phyloP scores from a whole-genome alignment of 2,888 invertebrate species.

The Carpatolechia fugitivella region DNA sequence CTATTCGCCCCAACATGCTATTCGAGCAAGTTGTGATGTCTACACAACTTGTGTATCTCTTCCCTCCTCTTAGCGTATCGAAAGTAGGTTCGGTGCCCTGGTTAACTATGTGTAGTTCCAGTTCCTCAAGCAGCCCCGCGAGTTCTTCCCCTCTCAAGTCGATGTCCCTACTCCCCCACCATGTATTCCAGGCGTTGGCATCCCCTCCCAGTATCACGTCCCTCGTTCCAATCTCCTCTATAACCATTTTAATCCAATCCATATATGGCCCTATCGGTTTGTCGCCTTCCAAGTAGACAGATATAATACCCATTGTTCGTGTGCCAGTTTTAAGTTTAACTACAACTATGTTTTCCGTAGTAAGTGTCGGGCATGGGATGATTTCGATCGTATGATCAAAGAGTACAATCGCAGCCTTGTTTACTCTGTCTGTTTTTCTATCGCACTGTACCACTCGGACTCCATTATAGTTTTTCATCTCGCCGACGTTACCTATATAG shows the following conservation, averaged over 20 bases:
- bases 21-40: slow-evolving; percentile 7
- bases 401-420: slow-evolving; percentile 13
- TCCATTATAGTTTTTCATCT: slow-evolving; percentile 3
- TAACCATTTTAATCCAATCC: neutral
- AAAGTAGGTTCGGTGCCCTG: slow-evolving; percentile 18
- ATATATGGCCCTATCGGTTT: neutral
- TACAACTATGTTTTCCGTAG: slow-evolving; percentile 8
- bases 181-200: slow-evolving; percentile 7
- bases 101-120: slow-evolving; percentile 12
- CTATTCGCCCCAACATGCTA: slow-evolving; percentile 7
- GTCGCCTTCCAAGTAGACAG: neutral
- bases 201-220: neutral
- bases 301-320: neutral
- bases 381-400: neutral
- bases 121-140: slow-evolving; percentile 10
- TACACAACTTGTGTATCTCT: neutral
- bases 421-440: neutral
- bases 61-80: slow-evolving; percentile 5
- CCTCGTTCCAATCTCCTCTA: neutral
- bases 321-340: neutral
- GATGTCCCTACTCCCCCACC: slow-evolving; percentile 23
- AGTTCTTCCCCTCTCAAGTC: slow-evolving; percentile 19
- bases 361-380: neutral
- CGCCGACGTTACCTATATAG: slow-evolving; percentile 7
- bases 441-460: slow-evolving; percentile 4